Conservation (phyloP, 64 coral and sea anemone genomes). For the Platygyra sinensis region DNA sequence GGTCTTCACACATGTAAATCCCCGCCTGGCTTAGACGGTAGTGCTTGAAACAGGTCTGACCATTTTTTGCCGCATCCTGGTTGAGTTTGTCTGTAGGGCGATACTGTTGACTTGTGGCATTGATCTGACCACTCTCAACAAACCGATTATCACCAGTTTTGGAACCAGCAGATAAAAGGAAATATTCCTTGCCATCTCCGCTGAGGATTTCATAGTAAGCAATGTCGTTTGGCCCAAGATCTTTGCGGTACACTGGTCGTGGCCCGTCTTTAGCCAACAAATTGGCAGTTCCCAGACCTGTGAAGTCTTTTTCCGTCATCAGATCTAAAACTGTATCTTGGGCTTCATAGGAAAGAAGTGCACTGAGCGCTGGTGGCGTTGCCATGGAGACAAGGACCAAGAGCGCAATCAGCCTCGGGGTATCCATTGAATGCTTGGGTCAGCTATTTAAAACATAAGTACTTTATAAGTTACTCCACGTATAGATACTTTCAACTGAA, state of each 20-base stretch:
- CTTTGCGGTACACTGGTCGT: slow-evolving; percentile 60
- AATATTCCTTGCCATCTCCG: slow-evolving; percentile 32
- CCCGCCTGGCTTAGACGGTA: slow-evolving; percentile 35
- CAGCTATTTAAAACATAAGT: too few relatives aligned
- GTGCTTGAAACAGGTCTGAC: slow-evolving; percentile 24
- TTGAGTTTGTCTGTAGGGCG: slow-evolving; percentile 31
- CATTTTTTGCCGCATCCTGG: slow-evolving; percentile 26
- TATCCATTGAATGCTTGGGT: not conserved
- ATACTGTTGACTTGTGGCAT: not conserved
- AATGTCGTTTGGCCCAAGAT: slow-evolving; percentile 61
- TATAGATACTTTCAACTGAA: too few relatives aligned
- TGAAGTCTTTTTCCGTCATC: not conserved
- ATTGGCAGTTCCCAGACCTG: not conserved
- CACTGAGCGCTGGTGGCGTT: not conserved
- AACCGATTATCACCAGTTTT: slow-evolving; percentile 51
- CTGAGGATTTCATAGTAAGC: slow-evolving; percentile 66
- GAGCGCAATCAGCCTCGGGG: not conserved
- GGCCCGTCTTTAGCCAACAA: not conserved
- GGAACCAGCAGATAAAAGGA: slow-evolving; percentile 60
- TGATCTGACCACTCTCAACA: slow-evolving; percentile 53
- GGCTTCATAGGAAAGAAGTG: not conserved
- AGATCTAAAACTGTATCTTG: slow-evolving; percentile 11
- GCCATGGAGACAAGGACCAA: not conserved
- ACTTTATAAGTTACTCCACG: too few relatives aligned
- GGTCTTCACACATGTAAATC: slow-evolving; percentile 46